Base-by-base conservation (phyloP, 1,140 invertebrate species). In the Diploscapter pachys region DNA sequence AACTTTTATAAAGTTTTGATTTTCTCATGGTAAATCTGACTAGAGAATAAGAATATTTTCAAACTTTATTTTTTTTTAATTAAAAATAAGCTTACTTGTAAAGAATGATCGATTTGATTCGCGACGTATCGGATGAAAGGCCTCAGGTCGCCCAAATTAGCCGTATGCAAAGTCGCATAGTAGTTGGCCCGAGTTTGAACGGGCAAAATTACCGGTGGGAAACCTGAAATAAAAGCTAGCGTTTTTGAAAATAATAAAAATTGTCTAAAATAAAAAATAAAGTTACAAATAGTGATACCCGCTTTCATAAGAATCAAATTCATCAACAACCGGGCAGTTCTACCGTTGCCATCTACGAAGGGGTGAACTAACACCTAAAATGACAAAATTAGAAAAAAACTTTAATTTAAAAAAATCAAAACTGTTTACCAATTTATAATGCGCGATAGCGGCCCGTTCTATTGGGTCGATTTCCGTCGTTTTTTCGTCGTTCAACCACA, bases 271-370 rank as follows among this genome's bases (percentile, higher is more conserved):
- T 68, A 5, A 55, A 11, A 11, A 8, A 68, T 51, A 56, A 54
- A 54, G 66, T 96, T 96, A 4, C 96, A 93, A 0, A 95, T 94
- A 3, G 95, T 95, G 88, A 93, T 98, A 1, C 95, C 95, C n/a
- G 93, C 92, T 86, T 93, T 92, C 92, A 98, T 96, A n/a, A 98
- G 88, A 75, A 98, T 91, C 75, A 95, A 89, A 86, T 98, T 98
- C 95, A 98, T 98, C 0, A 98, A 87, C 5, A 98, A 88, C 57
- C 95, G 88, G 3, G 94, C 94, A 0, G 95, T 98, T 81, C 96
- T 89, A 0, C 95, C 96, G 86, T 98, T 98, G 52, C 82, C 82
- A 82, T 89, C 88, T 69, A 88, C 87, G 80, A 89, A 89, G 31
- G 88, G 88, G 73, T 83, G 82, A 4, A 83, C 80, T 64, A 76